Base-by-base conservation (phyloP, 2,888 invertebrate genomes). In the Philopedon plagiatum region DNA sequence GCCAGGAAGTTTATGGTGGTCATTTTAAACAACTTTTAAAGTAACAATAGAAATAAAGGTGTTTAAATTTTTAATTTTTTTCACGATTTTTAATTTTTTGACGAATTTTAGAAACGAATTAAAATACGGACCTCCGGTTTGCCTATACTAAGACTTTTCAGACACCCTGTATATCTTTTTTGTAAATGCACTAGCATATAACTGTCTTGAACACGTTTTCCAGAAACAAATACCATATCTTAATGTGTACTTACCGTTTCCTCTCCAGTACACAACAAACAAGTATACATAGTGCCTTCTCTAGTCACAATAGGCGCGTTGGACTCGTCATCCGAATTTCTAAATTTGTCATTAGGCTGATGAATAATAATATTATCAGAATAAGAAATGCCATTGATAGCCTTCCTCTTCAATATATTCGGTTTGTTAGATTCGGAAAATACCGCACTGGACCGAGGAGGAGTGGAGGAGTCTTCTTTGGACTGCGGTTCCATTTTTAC, bases 271-370 rank as follows among this genome's bases (percentile, higher is more conserved):
- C 90, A 90, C 44, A 90, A 77, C 3, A 88, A 81, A 76, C 90
- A 90, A n/a, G 87, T 87, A 72, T 89, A 90, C n/a, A 85, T 79
- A 18, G 84, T 83, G 1, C 86, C 88, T 41, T 77, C 77, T n/a
- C 78, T 76, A 0, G 77, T 68, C 0, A 82, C 80, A 60, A 80
- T 71, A 8, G 79, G 78, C 9, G 75, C 19, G 34, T 78, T 71
- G n/a, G 71, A 63, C 23, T 76, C 76, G 8, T 63, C 63, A 9
- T 69, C 62, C 9, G 23, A 44, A 41, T 61, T 65, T 39, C 58
- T 65, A 19, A 44, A 37, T 9, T 61, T 71, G 21, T 64, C 56
- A 3, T 41, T 21, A 0, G 69, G 56, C 21, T 69, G 64, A 29
- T 70, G 65, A 15, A 69, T 66, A 15, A 74, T 67, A 9, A 58